Conservation (phyloP, 2,888 invertebrate species). For the Amphipoea oculea region DNA sequence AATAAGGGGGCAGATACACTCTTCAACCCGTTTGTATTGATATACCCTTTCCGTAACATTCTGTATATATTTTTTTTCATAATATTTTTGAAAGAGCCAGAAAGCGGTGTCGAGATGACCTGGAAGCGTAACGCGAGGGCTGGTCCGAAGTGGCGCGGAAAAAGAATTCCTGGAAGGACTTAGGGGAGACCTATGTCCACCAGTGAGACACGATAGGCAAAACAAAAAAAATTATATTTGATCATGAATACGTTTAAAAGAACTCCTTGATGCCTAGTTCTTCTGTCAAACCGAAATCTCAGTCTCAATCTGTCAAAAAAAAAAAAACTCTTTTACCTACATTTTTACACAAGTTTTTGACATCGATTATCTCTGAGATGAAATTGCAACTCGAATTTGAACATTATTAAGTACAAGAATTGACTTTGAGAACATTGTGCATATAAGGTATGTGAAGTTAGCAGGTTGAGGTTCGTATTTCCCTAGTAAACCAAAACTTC, state of each 20-base stretch:
- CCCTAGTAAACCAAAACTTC: not conserved
- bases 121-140: not conserved
- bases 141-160: not conserved
- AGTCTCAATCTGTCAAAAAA: not conserved
- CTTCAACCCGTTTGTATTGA: too few species aligned
- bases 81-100: not conserved
- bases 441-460: too few species aligned
- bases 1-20: too few species aligned
- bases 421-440: not conserved
- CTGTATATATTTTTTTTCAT: not conserved
- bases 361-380: too few species aligned
- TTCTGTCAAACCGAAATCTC: not conserved
- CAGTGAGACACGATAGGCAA: not conserved
- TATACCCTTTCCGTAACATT: too few species aligned
- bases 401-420: not conserved
- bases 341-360: not conserved
- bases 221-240: not conserved
- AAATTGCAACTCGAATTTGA: not conserved
- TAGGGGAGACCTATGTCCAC: not conserved
- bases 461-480: not conserved
- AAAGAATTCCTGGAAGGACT: not conserved
- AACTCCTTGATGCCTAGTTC: too few species aligned
- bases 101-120: not conserved
- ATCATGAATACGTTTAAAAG: not conserved
- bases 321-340: not conserved